Evolutionary conservation across 2,797 vertebrate genomes (phyloP).

Genomic region (Knipowitschia caucasica): DNA sequence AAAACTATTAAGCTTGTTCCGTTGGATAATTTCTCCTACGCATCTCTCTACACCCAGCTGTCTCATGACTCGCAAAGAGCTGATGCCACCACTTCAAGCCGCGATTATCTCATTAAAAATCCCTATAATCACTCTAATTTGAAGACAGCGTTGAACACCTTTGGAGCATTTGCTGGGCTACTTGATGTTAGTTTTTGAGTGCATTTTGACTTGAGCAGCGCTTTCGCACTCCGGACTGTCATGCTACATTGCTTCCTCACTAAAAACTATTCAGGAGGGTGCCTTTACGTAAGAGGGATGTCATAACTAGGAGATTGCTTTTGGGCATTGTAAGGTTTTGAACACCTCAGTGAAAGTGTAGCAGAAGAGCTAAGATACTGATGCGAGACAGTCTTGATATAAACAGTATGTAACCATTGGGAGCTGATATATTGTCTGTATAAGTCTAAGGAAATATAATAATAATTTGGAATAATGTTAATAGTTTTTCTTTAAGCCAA

Average conservation of each 20-base stretch:
- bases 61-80: conserved; percentile 17
- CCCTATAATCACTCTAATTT: conserved; percentile 49
- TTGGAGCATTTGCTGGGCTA: conserved; percentile 18
- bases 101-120: conserved; percentile 52
- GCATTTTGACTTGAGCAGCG: conserved; percentile 28
- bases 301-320: not conserved
- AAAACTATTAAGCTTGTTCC: conserved; percentile 23
- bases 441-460: no score
- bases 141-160: conserved; percentile 33
- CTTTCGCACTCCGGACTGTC: conserved; percentile 10
- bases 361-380: not conserved
- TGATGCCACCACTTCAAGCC: conserved; percentile 31
- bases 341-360: not conserved
- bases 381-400: not conserved
- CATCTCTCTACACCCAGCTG: conserved; percentile 33
- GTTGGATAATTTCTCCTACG: conserved; percentile 24
- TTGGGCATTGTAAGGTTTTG: conserved; percentile 10
- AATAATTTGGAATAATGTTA: no score
- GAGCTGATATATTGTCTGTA: no score
- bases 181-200: conserved; percentile 31
- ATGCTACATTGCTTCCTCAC: conserved; percentile 12
- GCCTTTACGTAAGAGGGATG: conserved; percentile 4
- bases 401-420: no score
- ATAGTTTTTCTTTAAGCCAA: no score
- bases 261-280: conserved; percentile 5